Evolutionary conservation across 92 coral and sea anemone species (phyloP), one percentile per base, ranked within the genome.

Genomic region (Palythoa caribaeorum): DNA sequence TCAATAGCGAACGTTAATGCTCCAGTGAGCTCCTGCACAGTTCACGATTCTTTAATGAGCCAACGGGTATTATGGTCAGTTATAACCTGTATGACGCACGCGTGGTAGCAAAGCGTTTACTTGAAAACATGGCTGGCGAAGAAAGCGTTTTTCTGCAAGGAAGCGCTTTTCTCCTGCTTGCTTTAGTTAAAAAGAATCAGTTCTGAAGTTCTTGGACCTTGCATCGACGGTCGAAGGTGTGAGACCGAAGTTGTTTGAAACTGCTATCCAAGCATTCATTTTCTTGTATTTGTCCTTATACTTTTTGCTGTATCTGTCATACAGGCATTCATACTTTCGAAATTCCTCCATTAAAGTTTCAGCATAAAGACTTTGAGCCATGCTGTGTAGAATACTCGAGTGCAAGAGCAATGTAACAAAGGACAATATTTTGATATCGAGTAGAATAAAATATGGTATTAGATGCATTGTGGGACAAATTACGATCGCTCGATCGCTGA

Each of bases 141-240:
- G 79, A 75, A 75, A 75, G 12, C 57, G 60, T 75, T 75, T 75
- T 75, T 75, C 79, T 75, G 55, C 79, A 75, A 75, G 79, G 2
- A 75, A 75, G 78, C 78, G 55, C 54, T 73, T 73, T 73, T 73
- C 48, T 71, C 28, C 76, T 71, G 76, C 76, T 71, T 71, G 51
- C 76, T 71, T 71, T 71, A 35, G 47, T 71, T 71, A 21, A 71
- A 17, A 8, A 28, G 28, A 28, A 28, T 28, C 28, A 28, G 28
- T 28, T 28, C 0, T 28, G 28, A 28, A 0, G 28, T 28, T 28
- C 28, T 28, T 28, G 28, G 0, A 28, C 28, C 28, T 28, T 28
- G 28, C 28, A 0, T 28, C 28, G 28, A 28, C 28, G 28, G 28
- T 28, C 28, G 28, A 36, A 21, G 16, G 76, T 70, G 74, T 70